Conservation (phyloP, 2,113 vertebrate species). For the Bufo bufo region DNA sequence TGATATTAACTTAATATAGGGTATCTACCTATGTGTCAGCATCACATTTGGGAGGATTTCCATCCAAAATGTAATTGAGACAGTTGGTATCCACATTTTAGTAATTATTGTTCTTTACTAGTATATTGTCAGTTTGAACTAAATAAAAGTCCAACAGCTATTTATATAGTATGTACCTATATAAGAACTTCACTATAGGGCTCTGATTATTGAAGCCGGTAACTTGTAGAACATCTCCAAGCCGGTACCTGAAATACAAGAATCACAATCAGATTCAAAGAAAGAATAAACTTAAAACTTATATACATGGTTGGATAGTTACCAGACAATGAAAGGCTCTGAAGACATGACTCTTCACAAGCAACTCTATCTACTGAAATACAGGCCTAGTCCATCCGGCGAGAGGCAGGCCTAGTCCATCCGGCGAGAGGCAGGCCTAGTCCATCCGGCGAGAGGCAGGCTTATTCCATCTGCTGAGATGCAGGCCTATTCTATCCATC, state of each 20-base stretch:
- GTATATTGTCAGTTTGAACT: neutral
- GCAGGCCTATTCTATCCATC: too few relatives aligned
- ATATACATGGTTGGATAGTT: neutral
- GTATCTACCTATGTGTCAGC: too few relatives aligned
- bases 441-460: too few relatives aligned
- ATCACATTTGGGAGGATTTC: too few relatives aligned
- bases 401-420: too few relatives aligned
- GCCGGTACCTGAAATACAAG: conserved; percentile 72
- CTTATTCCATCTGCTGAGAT: too few relatives aligned
- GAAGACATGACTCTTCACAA: neutral
- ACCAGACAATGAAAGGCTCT: neutral
- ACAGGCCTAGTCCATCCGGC: neutral
- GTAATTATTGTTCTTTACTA: too few relatives aligned
- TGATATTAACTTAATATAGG: too few relatives aligned
- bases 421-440: too few relatives aligned
- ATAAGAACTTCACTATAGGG: conserved; percentile 77
- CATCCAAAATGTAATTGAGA: too few relatives aligned
- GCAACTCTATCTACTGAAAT: neutral
- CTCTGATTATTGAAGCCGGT: conserved; percentile 82
- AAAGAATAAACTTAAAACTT: neutral
- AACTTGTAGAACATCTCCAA: conserved; percentile 85
- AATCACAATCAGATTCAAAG: neutral
- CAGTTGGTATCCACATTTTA: too few relatives aligned
- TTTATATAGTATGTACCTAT: conserved; percentile 13
- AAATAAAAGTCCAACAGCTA: neutral